Evolutionary conservation across 2,888 invertebrate genomes (phyloP).

Genomic region (Imbricaverruca yamaguchii): DNA sequence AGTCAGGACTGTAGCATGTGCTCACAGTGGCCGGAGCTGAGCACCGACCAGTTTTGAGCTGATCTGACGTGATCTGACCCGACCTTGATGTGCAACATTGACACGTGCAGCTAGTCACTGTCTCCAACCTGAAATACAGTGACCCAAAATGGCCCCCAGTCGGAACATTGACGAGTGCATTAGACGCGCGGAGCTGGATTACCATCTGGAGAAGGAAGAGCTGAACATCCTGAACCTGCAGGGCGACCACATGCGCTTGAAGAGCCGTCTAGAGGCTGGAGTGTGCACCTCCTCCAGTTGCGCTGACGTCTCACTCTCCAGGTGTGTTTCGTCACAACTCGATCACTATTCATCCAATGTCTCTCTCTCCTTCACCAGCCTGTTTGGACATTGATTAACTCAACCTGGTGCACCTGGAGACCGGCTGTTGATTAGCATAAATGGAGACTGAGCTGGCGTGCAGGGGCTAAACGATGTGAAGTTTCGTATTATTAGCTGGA

Average conservation of each 20-base stretch:
- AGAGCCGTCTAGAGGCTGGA: constrained; percentile 64
- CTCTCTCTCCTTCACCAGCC: background rate
- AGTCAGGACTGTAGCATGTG: too few species aligned
- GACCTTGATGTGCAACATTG: too few species aligned
- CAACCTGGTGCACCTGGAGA: background rate
- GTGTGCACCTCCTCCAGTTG: constrained; percentile 45
- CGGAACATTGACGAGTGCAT: constrained; percentile 84
- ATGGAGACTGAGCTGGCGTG: background rate
- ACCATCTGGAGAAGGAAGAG: constrained; percentile 79
- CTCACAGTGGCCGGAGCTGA: too few species aligned
- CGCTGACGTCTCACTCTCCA: constrained; percentile 48
- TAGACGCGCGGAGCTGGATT: constrained; percentile 82
- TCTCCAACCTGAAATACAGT: too few species aligned
- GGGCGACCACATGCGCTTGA: constrained; percentile 72
- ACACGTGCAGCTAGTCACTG: too few species aligned
- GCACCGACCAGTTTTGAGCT: too few species aligned
- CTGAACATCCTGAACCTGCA: constrained; percentile 72
- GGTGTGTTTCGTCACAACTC: constrained; percentile 41
- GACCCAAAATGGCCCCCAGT: constrained; percentile 34
- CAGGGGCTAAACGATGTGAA: too few species aligned
- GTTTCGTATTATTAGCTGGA: too few species aligned
- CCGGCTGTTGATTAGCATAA: background rate
- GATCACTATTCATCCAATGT: too few species aligned
- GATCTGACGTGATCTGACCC: too few species aligned
- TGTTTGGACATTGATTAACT: background rate